Evolutionary conservation across 2,888 invertebrate genomes (phyloP), one percentile per base, ranked within the genome.

Genomic region (Sinopyrophorus schimmeli): DNA sequence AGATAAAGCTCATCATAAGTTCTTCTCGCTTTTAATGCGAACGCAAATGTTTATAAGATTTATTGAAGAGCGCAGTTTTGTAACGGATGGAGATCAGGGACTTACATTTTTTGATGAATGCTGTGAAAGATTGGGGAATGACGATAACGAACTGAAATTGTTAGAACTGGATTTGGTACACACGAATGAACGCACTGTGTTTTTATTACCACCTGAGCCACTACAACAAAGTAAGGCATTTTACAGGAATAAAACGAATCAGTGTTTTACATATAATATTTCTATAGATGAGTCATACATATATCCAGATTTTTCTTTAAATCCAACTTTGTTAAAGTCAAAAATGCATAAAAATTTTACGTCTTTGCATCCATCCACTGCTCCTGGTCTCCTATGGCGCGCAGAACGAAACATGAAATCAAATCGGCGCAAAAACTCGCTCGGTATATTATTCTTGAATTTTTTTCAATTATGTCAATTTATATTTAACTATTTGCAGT

Each of bases 1-100:
- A 37, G 96, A 96, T 72, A 92, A 92, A 77, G 84, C 86, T 11
- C 84, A 91, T 65, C 87, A 88, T 42, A 87, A 92, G 69, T 97
- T 97, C 78, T 97, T 89, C 76, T 83, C 84, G 18, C 78, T 91
- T 59, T 77, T 96, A 69, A 89, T 93, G 81, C 87, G 86, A 63
- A 98, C 97, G 1, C 97, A 98, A 76, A 93, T 94, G 89, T 98
- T 97, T 76, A 94, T 92, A 58, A 85, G 96, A 38, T 99, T 99
- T 74, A 97, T 99, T 55, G 98, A 99, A 74, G 99, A 99, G 73
- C 82, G 98, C 11, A 96, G 96, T 59, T 98, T 99, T 75, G 94
- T 97, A 0, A 94, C 95, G n/a, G 97, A 97, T 68, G 92, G 91
- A 64, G 97, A 98, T 75, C 92, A 93, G 51, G 92, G 94, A 31